A percentile compares a stretch with the other conserved stretches of the same genome.
phyloP scores from a whole-genome alignment of 2,797 vertebrate species.

The Cetoscarus ocellatus region DNA sequence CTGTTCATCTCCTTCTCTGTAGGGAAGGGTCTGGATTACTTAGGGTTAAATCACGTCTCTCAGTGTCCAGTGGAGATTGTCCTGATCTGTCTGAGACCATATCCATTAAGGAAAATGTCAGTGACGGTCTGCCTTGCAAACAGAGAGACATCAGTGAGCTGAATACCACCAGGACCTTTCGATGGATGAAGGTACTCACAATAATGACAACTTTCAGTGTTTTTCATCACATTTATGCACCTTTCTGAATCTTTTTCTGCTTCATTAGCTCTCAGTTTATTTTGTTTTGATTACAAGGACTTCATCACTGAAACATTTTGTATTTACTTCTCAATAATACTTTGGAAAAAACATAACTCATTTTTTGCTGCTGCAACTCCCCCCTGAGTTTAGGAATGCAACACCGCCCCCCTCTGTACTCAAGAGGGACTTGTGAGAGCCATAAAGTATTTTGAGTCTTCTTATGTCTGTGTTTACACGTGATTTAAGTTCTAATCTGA shows the following conservation, averaged over 20 bases:
- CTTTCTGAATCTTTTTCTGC: no score
- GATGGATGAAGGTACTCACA: conserved; percentile 75
- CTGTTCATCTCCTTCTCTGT: background rate
- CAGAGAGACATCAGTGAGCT: conserved; percentile 51
- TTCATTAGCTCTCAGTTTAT: no score
- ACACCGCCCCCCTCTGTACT: conserved; percentile 10
- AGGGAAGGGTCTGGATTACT: conserved; percentile 4
- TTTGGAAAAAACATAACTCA: no score
- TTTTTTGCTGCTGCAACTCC: background rate
- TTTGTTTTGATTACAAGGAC: no score
- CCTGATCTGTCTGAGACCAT: conserved; percentile 44
- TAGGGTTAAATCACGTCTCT: conserved; percentile 32
- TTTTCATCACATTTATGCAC: no score
- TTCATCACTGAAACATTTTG: no score
- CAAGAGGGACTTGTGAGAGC: no score
- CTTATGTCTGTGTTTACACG: no score
- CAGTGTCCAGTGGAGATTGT: conserved; percentile 59
- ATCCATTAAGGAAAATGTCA: background rate
- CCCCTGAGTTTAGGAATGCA: background rate
- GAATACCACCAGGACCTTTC: conserved; percentile 20
- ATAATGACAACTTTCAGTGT: no score
- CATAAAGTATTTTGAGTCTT: no score
- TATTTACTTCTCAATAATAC: no score
- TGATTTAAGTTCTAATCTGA: no score
- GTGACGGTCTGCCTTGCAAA: conserved; percentile 46